Base-by-base conservation (phyloP, 2,888 invertebrate genomes). In the Suillia variegata region DNA sequence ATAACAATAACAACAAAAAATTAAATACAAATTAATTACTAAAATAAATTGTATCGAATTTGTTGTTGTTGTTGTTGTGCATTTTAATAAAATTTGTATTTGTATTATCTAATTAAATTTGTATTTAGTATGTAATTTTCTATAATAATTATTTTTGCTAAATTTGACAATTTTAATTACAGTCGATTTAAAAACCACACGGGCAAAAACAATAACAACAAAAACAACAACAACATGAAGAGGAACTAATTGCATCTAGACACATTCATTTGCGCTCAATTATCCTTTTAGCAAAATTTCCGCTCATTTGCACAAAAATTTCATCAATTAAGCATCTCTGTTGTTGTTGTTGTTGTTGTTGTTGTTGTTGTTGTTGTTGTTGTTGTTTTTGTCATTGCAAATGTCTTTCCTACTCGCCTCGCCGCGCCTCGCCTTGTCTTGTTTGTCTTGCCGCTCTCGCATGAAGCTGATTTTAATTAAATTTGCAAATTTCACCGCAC, bases 401-500 rank as follows among this genome's bases (percentile, higher is more conserved):
- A 22, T 26, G 62, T 65, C 65, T 67, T 66, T 64, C 58, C 58
- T 15, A 10, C 45, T 21, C 18, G 48, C 18, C 20, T 20, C 18
- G 5, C 48, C 4, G 17, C 48, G 17, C 4, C 18, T 15, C n/a
- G 12, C 20, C 22, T 48, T 8, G 12, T 38, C 12, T 18, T 45
- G 45, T 20, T 17, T 17, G 45, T 20, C 17, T 45, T 45, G 45
- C 20, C 20, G n/a, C n/a, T 10, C 21, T 42, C 51, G 33, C 61
- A 50, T 54, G 51, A 58, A 65, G 62, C 62, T 66, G 66, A 70
- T 65, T 74, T 69, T 67, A 71, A 70, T 71, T 74, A 69, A 73
- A 72, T 72, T 72, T 74, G 67, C 69, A 73, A 73, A 74, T 72
- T 71, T 65, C 70, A 71, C 68, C 68, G 52, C 61, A 63, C 57